Evolutionary conservation across 2,888 invertebrate genomes (phyloP).

Genomic region (Bombylius major): DNA sequence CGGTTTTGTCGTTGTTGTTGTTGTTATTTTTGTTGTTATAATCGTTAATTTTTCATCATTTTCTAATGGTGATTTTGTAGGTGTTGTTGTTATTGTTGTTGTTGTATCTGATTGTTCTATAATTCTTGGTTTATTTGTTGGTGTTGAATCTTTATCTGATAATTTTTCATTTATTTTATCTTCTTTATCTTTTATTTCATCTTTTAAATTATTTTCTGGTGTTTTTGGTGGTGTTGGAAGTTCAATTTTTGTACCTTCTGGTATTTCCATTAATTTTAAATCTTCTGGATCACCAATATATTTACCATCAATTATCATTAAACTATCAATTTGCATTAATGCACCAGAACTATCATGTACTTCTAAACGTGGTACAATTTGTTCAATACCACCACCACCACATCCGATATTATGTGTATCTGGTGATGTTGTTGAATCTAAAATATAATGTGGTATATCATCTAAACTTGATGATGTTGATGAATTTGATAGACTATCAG

Average conservation of each 20-base stretch:
- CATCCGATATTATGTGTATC: slow-evolving; percentile 27
- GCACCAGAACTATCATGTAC: slow-evolving; percentile 60
- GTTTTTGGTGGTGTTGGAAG: slow-evolving; percentile 19
- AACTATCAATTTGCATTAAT: slow-evolving; percentile 47
- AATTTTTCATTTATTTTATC: too few species aligned
- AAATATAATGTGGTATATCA: slow-evolving; percentile 36
- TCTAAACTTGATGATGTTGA: slow-evolving; percentile 39
- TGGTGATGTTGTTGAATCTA: slow-evolving; percentile 37
- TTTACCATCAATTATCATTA: slow-evolving; percentile 41
- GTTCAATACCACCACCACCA: slow-evolving; percentile 7
- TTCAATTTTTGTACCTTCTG: slow-evolving; percentile 25
- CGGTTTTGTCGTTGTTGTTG: slow-evolving; percentile 20
- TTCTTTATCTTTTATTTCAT: background rate
- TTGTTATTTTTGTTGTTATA: slow-evolving; percentile 7
- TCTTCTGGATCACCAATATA: slow-evolving; percentile 37
- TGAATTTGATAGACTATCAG: slow-evolving; percentile 38
- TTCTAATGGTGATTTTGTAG: too few species aligned
- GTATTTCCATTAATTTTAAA: slow-evolving; percentile 32
- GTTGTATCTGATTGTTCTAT: background rate
- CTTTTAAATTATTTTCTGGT: background rate
- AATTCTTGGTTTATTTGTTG: background rate
- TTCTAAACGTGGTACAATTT: slow-evolving; percentile 52
- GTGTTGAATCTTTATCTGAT: background rate
- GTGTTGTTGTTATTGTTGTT: background rate
- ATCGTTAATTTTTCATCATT: background rate